phyloP scores from a whole-genome alignment of 2,888 invertebrate species.

The Lamproptera curius region DNA sequence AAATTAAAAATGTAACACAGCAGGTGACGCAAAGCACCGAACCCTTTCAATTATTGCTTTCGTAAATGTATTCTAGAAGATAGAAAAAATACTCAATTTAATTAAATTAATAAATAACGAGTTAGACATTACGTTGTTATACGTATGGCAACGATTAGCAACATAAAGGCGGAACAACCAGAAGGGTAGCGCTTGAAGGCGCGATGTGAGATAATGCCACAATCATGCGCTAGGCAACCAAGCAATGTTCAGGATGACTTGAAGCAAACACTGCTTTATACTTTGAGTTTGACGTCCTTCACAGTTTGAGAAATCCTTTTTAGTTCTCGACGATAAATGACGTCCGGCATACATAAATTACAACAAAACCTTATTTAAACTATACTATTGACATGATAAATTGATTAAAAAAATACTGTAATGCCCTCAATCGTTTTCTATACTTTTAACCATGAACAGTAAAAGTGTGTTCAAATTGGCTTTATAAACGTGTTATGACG shows the following conservation, averaged over 20 bases:
- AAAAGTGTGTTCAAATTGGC: neutral
- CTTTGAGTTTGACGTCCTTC: constrained; percentile 22
- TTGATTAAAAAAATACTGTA: neutral
- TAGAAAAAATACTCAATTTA: neutral
- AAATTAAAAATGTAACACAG: too few species aligned
- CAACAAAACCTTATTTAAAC: too few species aligned
- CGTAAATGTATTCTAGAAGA: too few species aligned
- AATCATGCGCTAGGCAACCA: constrained; percentile 61
- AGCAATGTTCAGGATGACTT: constrained; percentile 43
- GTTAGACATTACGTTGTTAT: constrained; percentile 25
- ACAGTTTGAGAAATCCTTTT: constrained; percentile 4
- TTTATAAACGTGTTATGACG: constrained; percentile 19
- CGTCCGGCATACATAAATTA: too few species aligned
- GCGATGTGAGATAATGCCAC: constrained; percentile 63
- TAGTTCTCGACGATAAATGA: too few species aligned
- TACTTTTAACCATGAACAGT: constrained; percentile 2
- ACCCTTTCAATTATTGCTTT: too few species aligned
- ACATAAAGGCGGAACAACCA: constrained; percentile 34
- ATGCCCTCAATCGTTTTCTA: too few species aligned
- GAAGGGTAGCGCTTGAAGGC: constrained; percentile 51
- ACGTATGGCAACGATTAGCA: constrained; percentile 41
- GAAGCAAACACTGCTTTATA: constrained; percentile 30
- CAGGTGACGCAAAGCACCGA: too few species aligned
- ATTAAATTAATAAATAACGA: neutral
- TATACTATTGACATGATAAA: too few species aligned